phyloP scores from a whole-genome alignment of 2,113 vertebrate genomes.

The Archocentrus centrarchus region DNA sequence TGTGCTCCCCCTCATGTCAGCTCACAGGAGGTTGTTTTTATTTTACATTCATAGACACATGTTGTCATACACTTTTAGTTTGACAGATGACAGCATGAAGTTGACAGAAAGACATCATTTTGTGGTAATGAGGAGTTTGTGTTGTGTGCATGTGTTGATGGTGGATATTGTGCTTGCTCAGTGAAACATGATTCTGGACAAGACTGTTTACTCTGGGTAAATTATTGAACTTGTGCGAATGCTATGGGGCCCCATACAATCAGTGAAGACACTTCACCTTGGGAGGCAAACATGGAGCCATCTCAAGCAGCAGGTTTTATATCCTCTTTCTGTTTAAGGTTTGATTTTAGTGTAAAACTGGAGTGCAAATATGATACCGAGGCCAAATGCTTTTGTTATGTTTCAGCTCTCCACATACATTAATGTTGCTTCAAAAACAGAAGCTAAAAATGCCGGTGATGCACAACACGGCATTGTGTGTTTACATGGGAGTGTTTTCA shows the following conservation, averaged over 20 bases:
- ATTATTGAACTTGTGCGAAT: constrained; percentile 66
- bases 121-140: constrained; percentile 25
- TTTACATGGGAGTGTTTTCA: constrained; percentile 32
- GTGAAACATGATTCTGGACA: constrained; percentile 39
- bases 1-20: constrained; percentile 31
- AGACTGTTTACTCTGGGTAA: constrained; percentile 60
- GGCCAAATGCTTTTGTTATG: neutral
- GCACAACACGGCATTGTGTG: constrained; percentile 1
- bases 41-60: neutral
- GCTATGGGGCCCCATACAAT: constrained; percentile 5
- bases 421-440: neutral
- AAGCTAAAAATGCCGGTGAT: neutral
- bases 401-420: neutral
- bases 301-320: neutral
- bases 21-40: constrained; percentile 17
- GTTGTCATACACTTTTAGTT: constrained; percentile 22
- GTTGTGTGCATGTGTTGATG: constrained; percentile 40
- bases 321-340: neutral
- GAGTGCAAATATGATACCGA: neutral
- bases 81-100: constrained; percentile 14
- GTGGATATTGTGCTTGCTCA: constrained; percentile 30
- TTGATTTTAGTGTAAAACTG: neutral
- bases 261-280: constrained; percentile 14
- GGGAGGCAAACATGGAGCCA: neutral
- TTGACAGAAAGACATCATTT: constrained; percentile 5